phyloP scores from a whole-genome alignment of 2,113 vertebrate species.

The Phycodurus eques region DNA sequence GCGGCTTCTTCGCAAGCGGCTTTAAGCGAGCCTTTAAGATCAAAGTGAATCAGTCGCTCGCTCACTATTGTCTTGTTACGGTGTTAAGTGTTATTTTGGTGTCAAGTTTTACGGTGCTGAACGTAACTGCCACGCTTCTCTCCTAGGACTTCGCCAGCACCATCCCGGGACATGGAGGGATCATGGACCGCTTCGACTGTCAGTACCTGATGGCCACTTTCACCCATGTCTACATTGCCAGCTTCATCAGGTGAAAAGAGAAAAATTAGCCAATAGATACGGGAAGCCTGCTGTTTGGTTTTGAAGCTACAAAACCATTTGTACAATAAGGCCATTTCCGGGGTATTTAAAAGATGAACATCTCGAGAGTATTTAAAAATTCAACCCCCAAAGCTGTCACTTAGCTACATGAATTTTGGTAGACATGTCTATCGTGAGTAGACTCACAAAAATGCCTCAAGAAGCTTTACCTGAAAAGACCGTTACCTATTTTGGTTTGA shows the following conservation, averaged over 20 bases:
- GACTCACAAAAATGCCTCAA: too few species aligned
- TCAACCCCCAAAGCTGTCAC: background rate
- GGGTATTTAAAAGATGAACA: too few species aligned
- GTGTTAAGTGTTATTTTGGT: background rate
- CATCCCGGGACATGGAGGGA: conserved; percentile 95
- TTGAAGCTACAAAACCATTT: too few species aligned
- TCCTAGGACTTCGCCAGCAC: conserved; percentile 93
- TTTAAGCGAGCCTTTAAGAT: conserved; percentile 99
- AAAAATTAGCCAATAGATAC: background rate
- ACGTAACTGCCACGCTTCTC: background rate
- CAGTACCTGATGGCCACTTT: conserved; percentile 99
- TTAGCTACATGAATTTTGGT: background rate
- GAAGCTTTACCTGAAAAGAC: too few species aligned
- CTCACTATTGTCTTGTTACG: background rate
- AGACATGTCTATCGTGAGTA: too few species aligned
- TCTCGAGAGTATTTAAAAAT: too few species aligned
- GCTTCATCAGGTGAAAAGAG: conserved; percentile 87
- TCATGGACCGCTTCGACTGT: conserved; percentile 98
- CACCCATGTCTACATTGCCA: conserved; percentile 95
- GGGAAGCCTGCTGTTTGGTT: too few species aligned
- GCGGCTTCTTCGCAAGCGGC: conserved; percentile 98
- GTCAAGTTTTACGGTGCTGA: background rate
- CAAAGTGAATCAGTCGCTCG: conserved; percentile 70
- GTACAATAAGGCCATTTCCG: too few species aligned
- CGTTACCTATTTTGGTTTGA: too few species aligned